Base-by-base conservation (phyloP, 2,888 invertebrate species). In the Tolmerus cingulatus region DNA sequence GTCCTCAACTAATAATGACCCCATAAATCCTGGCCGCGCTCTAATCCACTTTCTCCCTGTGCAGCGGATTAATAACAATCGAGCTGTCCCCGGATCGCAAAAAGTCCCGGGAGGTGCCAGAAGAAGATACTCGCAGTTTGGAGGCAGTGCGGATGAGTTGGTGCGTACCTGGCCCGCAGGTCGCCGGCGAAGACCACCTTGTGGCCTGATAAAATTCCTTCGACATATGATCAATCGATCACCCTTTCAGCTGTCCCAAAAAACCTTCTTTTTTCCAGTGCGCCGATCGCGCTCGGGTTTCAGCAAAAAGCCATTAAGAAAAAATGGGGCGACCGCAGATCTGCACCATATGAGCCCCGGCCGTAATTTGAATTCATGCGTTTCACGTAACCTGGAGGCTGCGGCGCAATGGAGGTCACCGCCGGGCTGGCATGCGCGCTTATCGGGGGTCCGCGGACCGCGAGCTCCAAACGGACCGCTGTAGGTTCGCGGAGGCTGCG, bases 201-300 rank as follows among this genome's bases (percentile, higher is more conserved):
- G 79, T 51, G 27, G 27, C 27, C 51, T 27, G 51, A 40, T 79
- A 79, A 79, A 79, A 79, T 79, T 79, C 79, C 79, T 79, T n/a
- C 51, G 79, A 79, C 51, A 79, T 51, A 79, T 79, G 79, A 79
- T 79, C 79, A 79, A 79, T 79, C 79, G 79, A 79, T 79, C 79
- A 79, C 79, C 79, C 51, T 79, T 79, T 79, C 79, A 79, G 79
- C 79, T 79, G 79, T 46, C 79, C 79, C 51, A 79, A 79, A 79
- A 79, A 79, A 79, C 27, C 16, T 51, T 79, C 16, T 55, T 66
- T 66, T 66, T 12, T 66, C 23, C 23, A 66, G 27, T 27, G 66
- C 66, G 7, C 66, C 16, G 27, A 37, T 51, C 40, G 79, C 27
- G 46, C 51, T 79, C 79, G 51, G 51, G 46, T 79, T 79, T 30